Percentiles rank a stretch among this genome's conserved stretches.
These are phyloP conservation scores for Halocynthia roretzi DNA, from an alignment of 23 tunicate genomes.

Conservation along the genomic window DNA sequence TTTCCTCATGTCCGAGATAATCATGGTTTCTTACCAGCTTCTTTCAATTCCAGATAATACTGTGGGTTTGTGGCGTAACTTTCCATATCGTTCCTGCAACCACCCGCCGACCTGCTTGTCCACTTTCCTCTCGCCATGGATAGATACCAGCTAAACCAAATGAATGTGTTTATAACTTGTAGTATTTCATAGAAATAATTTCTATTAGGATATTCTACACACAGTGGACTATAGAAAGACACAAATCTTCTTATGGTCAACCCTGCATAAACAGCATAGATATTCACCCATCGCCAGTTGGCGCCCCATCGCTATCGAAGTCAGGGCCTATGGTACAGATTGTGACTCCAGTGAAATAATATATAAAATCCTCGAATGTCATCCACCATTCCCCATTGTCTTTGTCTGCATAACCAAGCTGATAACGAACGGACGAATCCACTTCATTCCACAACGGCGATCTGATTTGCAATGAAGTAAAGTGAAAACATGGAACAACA, in stretches of 20 bases:
- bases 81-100: conserved; percentile 49
- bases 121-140: conserved; percentile 68
- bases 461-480: conserved; percentile 2
- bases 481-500: not conserved
- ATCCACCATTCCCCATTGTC: conserved; percentile 91
- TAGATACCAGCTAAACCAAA: conserved; percentile 51
- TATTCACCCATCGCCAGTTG: conserved; percentile 71
- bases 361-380: conserved; percentile 55
- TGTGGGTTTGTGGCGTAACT: conserved; percentile 69
- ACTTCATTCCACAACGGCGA: conserved; percentile 60
- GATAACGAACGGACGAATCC: conserved; percentile 28
- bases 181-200: too few species aligned
- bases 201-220: too few species aligned
- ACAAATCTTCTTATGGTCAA: not conserved
- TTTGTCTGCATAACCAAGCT: conserved; percentile 45
- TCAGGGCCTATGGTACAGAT: conserved; percentile 89
- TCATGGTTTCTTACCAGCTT: conserved; percentile 47
- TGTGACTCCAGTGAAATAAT: conserved; percentile 51
- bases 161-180: not conserved
- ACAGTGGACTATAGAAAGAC: too few species aligned
- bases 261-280: not conserved
- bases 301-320: conserved; percentile 78
- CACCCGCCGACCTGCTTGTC: conserved; percentile 62
- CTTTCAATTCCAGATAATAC: conserved; percentile 52
- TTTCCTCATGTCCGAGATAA: not conserved